Conservation (phyloP, 2,888 invertebrate genomes). For the Aporophyla lueneburgensis region DNA sequence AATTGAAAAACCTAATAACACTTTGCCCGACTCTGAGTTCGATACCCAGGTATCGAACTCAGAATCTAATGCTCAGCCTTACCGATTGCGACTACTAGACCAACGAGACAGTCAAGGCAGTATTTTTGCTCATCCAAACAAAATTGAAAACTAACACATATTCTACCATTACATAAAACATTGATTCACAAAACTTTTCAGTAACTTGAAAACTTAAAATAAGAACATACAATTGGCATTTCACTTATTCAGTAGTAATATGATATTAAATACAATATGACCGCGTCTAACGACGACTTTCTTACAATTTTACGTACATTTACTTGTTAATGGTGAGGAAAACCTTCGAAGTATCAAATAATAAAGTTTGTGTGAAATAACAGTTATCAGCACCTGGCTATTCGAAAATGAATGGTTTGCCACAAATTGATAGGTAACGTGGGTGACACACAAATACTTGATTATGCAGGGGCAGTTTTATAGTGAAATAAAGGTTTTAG, state of each 20-base stretch:
- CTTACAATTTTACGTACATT: constrained; percentile 35
- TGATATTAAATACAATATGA: constrained; percentile 29
- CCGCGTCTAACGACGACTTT: constrained; percentile 1
- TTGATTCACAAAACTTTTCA: not conserved
- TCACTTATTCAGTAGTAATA: constrained; percentile 35
- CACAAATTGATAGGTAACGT: constrained; percentile 50
- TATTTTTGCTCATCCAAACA: not conserved
- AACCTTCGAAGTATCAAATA: constrained; percentile 43
- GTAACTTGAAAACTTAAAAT: constrained; percentile 1
- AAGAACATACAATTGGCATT: constrained; percentile 26
- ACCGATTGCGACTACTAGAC: no score
- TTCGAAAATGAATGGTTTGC: constrained; percentile 52
- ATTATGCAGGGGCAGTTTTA: constrained; percentile 27
- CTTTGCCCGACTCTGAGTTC: no score
- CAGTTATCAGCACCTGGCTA: constrained; percentile 36
- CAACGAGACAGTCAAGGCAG: no score
- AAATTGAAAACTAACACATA: not conserved
- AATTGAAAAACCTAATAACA: no score
- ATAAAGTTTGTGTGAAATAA: constrained; percentile 58
- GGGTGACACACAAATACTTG: constrained; percentile 40
- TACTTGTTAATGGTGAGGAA: constrained; percentile 1
- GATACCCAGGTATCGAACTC: no score
- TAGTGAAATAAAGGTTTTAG: not conserved
- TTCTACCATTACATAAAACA: not conserved
- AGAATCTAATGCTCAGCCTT: no score